Evolutionary conservation across 2,113 vertebrate species (phyloP).

Genomic region (Myxocyprinus asiaticus): DNA sequence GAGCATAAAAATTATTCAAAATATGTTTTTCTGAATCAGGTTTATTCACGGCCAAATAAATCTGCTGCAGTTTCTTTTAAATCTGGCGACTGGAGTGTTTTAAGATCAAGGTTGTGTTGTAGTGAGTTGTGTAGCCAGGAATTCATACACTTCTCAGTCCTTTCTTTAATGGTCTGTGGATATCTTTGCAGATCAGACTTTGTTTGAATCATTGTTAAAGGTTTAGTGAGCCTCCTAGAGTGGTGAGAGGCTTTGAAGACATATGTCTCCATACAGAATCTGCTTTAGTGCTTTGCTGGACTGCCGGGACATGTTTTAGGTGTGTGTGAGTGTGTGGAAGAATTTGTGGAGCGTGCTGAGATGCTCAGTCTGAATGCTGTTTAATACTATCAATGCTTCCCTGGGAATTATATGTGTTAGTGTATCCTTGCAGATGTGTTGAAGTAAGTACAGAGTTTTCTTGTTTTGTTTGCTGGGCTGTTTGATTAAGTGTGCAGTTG

Average conservation of each 20-base stretch:
- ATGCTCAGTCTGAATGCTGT: constrained; percentile 33
- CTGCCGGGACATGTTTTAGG: constrained; percentile 51
- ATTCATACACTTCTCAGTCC: constrained; percentile 61
- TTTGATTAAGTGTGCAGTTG: neutral
- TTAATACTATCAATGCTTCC: constrained; percentile 24
- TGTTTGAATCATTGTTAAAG: constrained; percentile 69
- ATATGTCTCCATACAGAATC: constrained; percentile 73
- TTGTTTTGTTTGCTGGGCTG: constrained; percentile 14
- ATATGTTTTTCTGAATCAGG: neutral
- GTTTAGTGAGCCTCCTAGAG: constrained; percentile 67
- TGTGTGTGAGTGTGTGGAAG: constrained; percentile 10
- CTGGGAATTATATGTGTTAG: constrained; percentile 14
- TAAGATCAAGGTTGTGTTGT: neutral
- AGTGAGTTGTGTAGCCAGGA: neutral
- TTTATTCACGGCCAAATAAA: neutral
- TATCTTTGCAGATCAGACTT: constrained; percentile 64
- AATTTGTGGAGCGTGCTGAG: constrained; percentile 21
- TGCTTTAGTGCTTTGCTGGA: constrained; percentile 64
- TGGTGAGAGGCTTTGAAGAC: constrained; percentile 73
- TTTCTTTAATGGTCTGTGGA: constrained; percentile 62
- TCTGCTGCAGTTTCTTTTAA: neutral
- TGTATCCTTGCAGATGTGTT: neutral
- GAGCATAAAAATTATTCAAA: neutral
- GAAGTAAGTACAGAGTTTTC: constrained; percentile 31
- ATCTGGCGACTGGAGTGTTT: neutral